Evolutionary conservation across 2,888 invertebrate genomes (phyloP).

Genomic region (Ctena decussata): DNA sequence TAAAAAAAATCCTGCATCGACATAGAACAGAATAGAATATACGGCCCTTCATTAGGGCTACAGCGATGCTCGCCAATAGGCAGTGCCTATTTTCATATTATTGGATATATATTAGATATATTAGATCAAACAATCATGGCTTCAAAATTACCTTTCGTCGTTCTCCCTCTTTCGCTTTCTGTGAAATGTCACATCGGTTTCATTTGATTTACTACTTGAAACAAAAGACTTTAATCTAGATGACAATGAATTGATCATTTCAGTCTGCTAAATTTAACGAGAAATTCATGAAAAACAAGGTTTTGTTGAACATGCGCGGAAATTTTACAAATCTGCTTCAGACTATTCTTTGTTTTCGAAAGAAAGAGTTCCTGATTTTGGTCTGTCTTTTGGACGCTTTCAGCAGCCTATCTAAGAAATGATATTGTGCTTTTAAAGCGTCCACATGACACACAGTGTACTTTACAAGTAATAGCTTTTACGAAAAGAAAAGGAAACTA

Average conservation of each 20-base stretch:
- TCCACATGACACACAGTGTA: no score
- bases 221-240: conserved; percentile 69
- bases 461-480: no score
- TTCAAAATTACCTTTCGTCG: conserved; percentile 49
- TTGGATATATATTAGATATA: no score
- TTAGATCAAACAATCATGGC: no score
- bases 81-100: no score
- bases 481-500: no score
- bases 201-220: conserved; percentile 41
- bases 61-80: no score
- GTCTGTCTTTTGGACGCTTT: neutral
- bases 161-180: conserved; percentile 49
- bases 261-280: conserved; percentile 17
- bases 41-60: no score
- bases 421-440: no score
- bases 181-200: conserved; percentile 14
- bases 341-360: neutral
- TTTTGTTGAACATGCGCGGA: conserved; percentile 20
- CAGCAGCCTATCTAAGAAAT: no score
- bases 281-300: neutral
- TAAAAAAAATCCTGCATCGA: no score
- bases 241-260: conserved; percentile 75
- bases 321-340: neutral
- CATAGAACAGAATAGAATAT: no score
- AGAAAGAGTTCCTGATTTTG: neutral